Percentiles rank a stretch among this genome's conserved stretches.
phyloP scores from a whole-genome alignment of 2,888 invertebrate species.

The Phragmatobia fuliginosa region DNA sequence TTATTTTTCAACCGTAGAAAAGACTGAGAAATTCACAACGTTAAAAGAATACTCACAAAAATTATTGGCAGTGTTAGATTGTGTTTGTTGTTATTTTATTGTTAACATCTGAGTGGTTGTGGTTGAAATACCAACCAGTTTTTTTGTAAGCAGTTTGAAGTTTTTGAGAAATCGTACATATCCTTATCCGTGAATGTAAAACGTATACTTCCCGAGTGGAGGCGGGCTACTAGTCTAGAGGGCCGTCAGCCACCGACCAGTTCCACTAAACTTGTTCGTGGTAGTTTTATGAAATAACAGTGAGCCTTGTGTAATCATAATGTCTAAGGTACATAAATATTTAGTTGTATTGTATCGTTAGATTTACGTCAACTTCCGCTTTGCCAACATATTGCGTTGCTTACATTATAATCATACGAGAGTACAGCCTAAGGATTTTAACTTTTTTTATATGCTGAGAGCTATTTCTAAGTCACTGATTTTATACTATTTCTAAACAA shows the following conservation, averaged over 20 bases:
- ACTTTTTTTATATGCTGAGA: slow-evolving; percentile 85
- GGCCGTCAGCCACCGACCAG: slow-evolving; percentile 60
- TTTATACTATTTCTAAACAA: slow-evolving; percentile 81
- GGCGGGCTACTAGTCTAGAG: slow-evolving; percentile 70
- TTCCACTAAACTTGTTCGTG: slow-evolving; percentile 62
- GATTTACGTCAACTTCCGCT: slow-evolving; percentile 85
- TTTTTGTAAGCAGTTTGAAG: slow-evolving; percentile 61
- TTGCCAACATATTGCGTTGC: slow-evolving; percentile 86
- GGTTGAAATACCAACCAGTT: slow-evolving; percentile 78
- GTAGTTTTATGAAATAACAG: slow-evolving; percentile 74
- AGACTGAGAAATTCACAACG: slow-evolving; percentile 82
- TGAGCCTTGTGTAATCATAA: slow-evolving; percentile 85
- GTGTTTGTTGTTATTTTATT: slow-evolving; percentile 68
- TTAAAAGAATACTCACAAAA: slow-evolving; percentile 80
- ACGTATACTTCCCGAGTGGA: slow-evolving; percentile 69
- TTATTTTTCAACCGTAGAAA: slow-evolving; percentile 80
- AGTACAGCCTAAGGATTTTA: slow-evolving; percentile 87
- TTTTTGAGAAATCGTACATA: slow-evolving; percentile 83
- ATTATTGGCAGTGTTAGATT: slow-evolving; percentile 72
- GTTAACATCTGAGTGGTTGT: slow-evolving; percentile 74
- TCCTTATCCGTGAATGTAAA: slow-evolving; percentile 78
- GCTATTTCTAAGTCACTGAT: slow-evolving; percentile 86
- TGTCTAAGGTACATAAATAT: slow-evolving; percentile 85
- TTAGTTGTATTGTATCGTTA: slow-evolving; percentile 86
- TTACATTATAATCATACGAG: slow-evolving; percentile 85